These are phyloP conservation scores for Umimayanthus kanabou DNA, from an alignment of 92 coral and sea anemone genomes.

Conservation along the genomic window DNA sequence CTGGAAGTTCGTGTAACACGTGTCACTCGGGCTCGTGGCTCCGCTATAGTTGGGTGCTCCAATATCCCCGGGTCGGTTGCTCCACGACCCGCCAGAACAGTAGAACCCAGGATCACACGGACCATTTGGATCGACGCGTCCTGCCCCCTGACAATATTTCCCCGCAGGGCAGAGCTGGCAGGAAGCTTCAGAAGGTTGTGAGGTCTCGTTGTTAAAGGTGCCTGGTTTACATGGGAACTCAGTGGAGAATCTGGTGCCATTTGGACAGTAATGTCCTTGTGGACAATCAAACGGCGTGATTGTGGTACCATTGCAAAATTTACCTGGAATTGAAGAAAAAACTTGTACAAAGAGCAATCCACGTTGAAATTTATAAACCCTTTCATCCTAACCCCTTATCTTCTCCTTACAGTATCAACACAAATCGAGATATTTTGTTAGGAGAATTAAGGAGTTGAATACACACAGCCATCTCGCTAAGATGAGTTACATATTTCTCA, in stretches of 20 bases:
- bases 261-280: conserved; percentile 83
- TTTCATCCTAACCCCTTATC: too few species aligned
- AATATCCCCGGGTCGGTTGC: conserved; percentile 87
- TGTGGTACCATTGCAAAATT: conserved; percentile 89
- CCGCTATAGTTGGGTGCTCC: conserved; percentile 69
- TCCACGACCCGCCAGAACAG: conserved; percentile 91
- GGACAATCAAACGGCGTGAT: conserved; percentile 79
- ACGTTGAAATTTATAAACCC: not conserved
- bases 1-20: conserved; percentile 80
- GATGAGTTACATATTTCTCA: too few species aligned
- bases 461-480: too few species aligned
- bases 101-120: conserved; percentile 90
- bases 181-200: conserved; percentile 72
- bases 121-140: conserved; percentile 80
- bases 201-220: conserved; percentile 88
- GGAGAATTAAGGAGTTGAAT: too few species aligned
- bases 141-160: conserved; percentile 87
- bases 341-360: not conserved
- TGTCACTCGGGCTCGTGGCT: conserved; percentile 87
- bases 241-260: conserved; percentile 75
- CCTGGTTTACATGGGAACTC: conserved; percentile 93
- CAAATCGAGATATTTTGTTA: too few species aligned
- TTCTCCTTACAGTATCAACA: too few species aligned
- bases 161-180: conserved; percentile 94
- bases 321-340: conserved; percentile 54